Evolutionary conservation across 1,140 invertebrate genomes (phyloP), one percentile per base, ranked within the genome.

Genomic region (Pseudomyrmex dendroicus): DNA sequence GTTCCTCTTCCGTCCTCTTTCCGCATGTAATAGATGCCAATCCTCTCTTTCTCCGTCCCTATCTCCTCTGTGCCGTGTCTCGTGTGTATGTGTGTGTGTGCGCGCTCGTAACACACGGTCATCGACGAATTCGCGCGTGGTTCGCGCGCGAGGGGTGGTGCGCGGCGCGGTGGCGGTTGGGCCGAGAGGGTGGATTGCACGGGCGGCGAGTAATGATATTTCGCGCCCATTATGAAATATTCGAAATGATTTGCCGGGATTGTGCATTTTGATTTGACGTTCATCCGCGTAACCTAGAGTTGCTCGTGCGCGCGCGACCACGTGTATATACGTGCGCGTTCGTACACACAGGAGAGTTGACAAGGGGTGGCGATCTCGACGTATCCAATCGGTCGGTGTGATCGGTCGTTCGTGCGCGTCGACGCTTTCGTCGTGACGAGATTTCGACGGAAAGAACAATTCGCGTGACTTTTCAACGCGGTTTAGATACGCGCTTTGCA

Each of bases 211-310:
- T 94, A 93, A 94, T 92, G 92, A 93, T 91, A 92, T 94, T 94
- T 93, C 89, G 87, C 91, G 90, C 88, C 90, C 91, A 92, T 93
- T 92, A 92, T 93, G 92, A 94, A 94, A 94, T 94, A 93, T 92
- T 93, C 92, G 89, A 92, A 94, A 94, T 94, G 89, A 94, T 94
- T 94, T 91, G 89, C 80, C 90, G 87, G 90, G 89, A 92, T 92
- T 92, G 92, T 91, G 90, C 91, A 93, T 94, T 93, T 92, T 92
- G 92, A 94, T 93, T 92, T 91, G 91, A 91, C 89, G 89, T 90
- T 90, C 89, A 88, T 87, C 85, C 82, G 84, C 88, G 89, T 89
- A 86, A 87, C 84, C 84, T 67, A 76, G 87, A 88, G 82, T 57
- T 66, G 76, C 66, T 80, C 76, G 76, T 80, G 76, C 54, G 67